These are phyloP conservation scores for Poecilia velifera DNA, from an alignment of 2,797 vertebrate species.

Conservation along the genomic window DNA sequence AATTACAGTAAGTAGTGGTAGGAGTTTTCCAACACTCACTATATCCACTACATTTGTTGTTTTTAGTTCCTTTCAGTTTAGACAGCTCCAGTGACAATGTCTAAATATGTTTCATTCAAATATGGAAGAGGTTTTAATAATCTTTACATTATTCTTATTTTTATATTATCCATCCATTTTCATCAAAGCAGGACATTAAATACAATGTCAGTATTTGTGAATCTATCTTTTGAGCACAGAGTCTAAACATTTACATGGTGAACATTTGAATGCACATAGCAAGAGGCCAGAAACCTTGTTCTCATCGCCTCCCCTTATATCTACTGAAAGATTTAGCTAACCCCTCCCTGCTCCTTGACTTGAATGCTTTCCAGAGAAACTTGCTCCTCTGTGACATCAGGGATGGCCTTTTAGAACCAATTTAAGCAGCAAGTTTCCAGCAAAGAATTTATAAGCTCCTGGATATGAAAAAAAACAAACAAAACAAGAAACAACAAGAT, in stretches of 20 bases:
- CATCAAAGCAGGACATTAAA: neutral
- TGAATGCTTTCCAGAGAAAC: no score
- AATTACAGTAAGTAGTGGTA: neutral
- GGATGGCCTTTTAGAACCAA: no score
- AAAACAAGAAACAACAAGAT: neutral
- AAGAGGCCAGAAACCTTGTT: neutral
- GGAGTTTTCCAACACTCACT: neutral
- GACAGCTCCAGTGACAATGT: neutral
- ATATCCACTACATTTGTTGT: neutral
- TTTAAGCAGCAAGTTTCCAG: neutral
- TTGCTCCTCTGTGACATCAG: no score
- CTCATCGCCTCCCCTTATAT: no score
- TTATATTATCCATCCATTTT: neutral
- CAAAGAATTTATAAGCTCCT: neutral
- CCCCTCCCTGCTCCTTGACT: no score
- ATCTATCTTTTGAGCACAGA: neutral
- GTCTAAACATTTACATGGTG: neutral
- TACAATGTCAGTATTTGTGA: neutral
- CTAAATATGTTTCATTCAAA: neutral
- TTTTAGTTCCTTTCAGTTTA: neutral
- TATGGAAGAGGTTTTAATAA: neutral
- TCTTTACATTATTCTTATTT: neutral
- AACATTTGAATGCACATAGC: neutral
- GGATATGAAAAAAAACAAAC: neutral
- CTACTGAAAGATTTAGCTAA: no score